A percentile compares a stretch with the other conserved stretches of the same genome.
Evolutionary conservation across 2,888 invertebrate genomes (phyloP).

Genomic region (Eulithis testata): DNA sequence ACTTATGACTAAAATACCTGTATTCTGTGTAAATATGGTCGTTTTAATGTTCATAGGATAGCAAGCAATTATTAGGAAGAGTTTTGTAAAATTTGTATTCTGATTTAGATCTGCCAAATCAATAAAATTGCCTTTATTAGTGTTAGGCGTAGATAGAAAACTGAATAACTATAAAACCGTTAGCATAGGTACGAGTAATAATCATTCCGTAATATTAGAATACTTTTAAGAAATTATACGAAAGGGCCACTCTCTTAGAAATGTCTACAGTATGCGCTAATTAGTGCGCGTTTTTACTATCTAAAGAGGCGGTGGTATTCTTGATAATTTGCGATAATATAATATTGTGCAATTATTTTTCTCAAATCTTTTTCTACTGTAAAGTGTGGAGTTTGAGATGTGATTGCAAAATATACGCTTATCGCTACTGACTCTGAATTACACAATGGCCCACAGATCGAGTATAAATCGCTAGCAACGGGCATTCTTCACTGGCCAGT

Average conservation of each 20-base stretch:
- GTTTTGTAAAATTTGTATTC: slow-evolving; percentile 7
- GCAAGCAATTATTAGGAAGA: slow-evolving; percentile 1
- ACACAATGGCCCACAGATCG: background rate
- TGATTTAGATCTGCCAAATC: slow-evolving; percentile 17
- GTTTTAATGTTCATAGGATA: slow-evolving; percentile 7
- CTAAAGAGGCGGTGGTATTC: background rate
- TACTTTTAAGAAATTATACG: background rate
- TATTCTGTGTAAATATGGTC: slow-evolving; percentile 15
- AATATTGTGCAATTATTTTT: too few relatives aligned
- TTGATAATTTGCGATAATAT: too few relatives aligned
- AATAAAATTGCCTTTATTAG: slow-evolving; percentile 26
- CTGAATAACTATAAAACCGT: slow-evolving; percentile 20
- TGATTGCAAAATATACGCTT: too few relatives aligned
- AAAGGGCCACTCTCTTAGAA: slow-evolving; percentile 1
- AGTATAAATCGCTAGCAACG: background rate
- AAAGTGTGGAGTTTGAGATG: too few relatives aligned
- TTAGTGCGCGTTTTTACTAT: background rate
- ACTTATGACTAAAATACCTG: background rate
- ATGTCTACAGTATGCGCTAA: background rate
- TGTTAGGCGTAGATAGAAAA: slow-evolving; percentile 24
- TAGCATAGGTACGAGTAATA: slow-evolving; percentile 15
- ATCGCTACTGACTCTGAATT: too few relatives aligned
- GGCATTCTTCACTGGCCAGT: background rate
- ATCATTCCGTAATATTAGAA: slow-evolving; percentile 20
- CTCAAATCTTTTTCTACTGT: too few relatives aligned